Base-by-base conservation (phyloP, 2,113 vertebrate genomes). In the Odobenus rosmarus region DNA sequence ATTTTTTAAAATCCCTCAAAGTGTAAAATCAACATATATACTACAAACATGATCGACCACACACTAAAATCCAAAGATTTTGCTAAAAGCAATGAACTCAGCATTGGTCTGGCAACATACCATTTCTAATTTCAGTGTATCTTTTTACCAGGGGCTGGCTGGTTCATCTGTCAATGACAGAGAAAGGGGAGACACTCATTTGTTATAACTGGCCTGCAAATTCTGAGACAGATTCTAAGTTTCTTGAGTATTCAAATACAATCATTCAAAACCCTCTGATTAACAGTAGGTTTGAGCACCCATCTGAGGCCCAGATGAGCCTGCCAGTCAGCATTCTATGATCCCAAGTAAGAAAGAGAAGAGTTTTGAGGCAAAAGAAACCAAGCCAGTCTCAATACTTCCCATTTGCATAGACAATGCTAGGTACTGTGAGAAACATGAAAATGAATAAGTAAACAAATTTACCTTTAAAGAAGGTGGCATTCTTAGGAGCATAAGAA, bases 31-130 rank as follows among this genome's bases (percentile, higher is more conserved):
- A 96, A 10, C 15, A 67, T 28, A 91, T 77, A 88, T 67, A 67
- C 36, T 67, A 7, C n/a, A 88, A 81, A 88, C 64, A 53, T 74
- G 71, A 74, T 76, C 2, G 55, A 59, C 69, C 14, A 74, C 9
- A 67, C 49, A 31, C 62, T 93, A 92, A 90, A 93, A 95, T 89
- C 2, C 39, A 93, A 89, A 55, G 24, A 59, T 82, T 97, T 94
- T 72, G 8, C 53, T 77, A 53, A 95, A 93, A 86, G 8, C 23
- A 64, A 26, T 72, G 53, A 79, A 15, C n/a, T 81, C 23, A 64
- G 6, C 12, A 42, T 31, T 74, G 13, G 13, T 21, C 39, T 67
- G 46, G 11, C 49, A 53, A 87, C 67, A 90, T 15, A 88, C 5
- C 15, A 6, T 64, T 93, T 86, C 49, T 92, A 90, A 88, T 18